Conservation (phyloP, 2,888 invertebrate species). For the Erynnis tages region DNA sequence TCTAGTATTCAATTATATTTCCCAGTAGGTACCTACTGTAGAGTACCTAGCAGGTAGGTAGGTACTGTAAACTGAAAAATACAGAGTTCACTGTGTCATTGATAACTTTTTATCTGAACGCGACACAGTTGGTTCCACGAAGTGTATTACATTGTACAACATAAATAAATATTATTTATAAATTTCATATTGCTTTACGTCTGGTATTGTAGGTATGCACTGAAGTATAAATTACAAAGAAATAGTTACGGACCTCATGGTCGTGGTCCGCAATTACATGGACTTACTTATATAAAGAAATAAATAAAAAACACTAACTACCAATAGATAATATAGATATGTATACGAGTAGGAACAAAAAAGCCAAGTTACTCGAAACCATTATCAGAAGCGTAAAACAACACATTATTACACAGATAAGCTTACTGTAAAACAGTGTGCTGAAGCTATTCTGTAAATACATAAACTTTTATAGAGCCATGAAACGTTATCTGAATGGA, state of each 20-base stretch:
- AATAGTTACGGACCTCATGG: too few relatives aligned
- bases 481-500: slow-evolving; percentile 58
- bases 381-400: slow-evolving; percentile 7
- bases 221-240: too few relatives aligned
- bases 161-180: too few relatives aligned
- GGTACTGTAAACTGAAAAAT: slow-evolving; percentile 30
- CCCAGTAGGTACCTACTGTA: too few relatives aligned
- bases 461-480: slow-evolving; percentile 55
- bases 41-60: neutral
- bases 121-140: slow-evolving; percentile 37
- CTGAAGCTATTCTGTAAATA: slow-evolving; percentile 32
- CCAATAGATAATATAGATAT: too few relatives aligned
- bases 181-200: too few relatives aligned
- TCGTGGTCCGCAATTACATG: too few relatives aligned
- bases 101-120: slow-evolving; percentile 39
- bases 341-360: neutral
- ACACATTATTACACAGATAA: neutral
- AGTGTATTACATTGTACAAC: slow-evolving; percentile 23
- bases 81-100: slow-evolving; percentile 35
- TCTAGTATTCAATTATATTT: too few relatives aligned
- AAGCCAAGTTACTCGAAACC: neutral
- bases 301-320: neutral
- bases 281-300: neutral
- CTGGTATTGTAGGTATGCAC: too few relatives aligned
- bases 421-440: slow-evolving; percentile 8